Evolutionary conservation across 2,888 invertebrate genomes (phyloP), one percentile per base, ranked within the genome.

Genomic region (Rotaria macrura): DNA sequence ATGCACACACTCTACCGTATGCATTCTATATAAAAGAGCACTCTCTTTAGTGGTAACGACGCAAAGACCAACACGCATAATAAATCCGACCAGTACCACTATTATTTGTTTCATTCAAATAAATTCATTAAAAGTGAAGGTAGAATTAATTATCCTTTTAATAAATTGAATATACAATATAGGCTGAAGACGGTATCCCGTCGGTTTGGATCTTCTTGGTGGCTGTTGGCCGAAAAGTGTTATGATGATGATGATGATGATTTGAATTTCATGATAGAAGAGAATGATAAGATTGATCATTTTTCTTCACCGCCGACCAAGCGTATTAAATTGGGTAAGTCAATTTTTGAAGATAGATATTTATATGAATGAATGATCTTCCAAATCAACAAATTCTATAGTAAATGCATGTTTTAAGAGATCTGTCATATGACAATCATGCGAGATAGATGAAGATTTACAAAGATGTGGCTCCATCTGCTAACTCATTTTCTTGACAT

Each of bases 281-380:
- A 65, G 34, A 29, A 34, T 17, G 34, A 65, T 65, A 34, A 65
- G 34, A 20, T 14, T 34, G 34, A 20, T 38, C 34, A 34, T 65
- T 65, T 5, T 34, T 65, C 20, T 34, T 65, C 38, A 20, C 34
- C 65, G 38, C 65, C 65, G 5, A 17, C 17, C 65, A 65, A 65
- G 65, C 65, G 65, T 65, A 65, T 65, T 29, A 65, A 65, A 65
- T 38, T 65, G 29, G 65, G 65, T 65, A 65, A 65, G 65, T 65
- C 1, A 20, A 7, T 65, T 65, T 65, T 4, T 6, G 4, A 65
- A 38, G 1, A 17, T 7, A 65, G 20, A 20, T 2, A 65, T 20
- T 5, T 14, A 65, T 34, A 65, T 34, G 4, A 65, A 65, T 34
- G 4, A 65, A 14, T 65, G 17, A 65, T 29, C 20, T 29, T 65